phyloP scores from a whole-genome alignment of 2,888 invertebrate species.

The Drosophila testacea region DNA sequence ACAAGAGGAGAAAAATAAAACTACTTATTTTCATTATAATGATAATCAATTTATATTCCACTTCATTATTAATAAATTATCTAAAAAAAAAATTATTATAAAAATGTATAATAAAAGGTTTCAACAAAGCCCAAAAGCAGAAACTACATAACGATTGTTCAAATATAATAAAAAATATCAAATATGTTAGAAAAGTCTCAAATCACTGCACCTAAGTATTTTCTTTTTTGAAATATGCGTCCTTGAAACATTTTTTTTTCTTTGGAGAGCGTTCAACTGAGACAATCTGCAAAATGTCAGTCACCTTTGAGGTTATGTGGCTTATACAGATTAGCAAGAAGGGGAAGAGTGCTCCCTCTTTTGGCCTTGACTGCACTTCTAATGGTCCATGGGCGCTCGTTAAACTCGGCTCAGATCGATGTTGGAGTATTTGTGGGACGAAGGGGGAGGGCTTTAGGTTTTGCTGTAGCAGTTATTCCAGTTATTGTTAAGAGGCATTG shows the following conservation, averaged over 20 bases:
- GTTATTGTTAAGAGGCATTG: slow-evolving; percentile 55
- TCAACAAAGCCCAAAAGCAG: too few species aligned
- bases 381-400: slow-evolving; percentile 37
- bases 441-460: slow-evolving; percentile 2
- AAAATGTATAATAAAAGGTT: too few species aligned
- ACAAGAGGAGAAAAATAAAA: too few species aligned
- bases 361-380: slow-evolving; percentile 52
- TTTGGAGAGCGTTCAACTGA: slow-evolving; percentile 21
- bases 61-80: too few species aligned
- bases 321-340: slow-evolving; percentile 3
- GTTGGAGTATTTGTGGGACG: not conserved
- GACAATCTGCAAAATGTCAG: slow-evolving; percentile 18
- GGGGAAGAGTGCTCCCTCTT: not conserved
- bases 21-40: too few species aligned
- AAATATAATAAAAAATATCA: too few species aligned
- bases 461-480: slow-evolving; percentile 58
- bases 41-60: too few species aligned
- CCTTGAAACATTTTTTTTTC: slow-evolving; percentile 21
- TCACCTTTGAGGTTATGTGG: slow-evolving; percentile 27
- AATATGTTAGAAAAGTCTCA: not conserved
- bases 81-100: too few species aligned
- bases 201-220: slow-evolving; percentile 8
- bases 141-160: too few species aligned
- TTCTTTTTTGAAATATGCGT: slow-evolving; percentile 1
- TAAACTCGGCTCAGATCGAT: slow-evolving; percentile 7